A percentile compares a stretch with the other conserved stretches of the same genome.
These are phyloP conservation scores for Tribolium freemani DNA, from an alignment of 2,888 invertebrate genomes.

Conservation along the genomic window DNA sequence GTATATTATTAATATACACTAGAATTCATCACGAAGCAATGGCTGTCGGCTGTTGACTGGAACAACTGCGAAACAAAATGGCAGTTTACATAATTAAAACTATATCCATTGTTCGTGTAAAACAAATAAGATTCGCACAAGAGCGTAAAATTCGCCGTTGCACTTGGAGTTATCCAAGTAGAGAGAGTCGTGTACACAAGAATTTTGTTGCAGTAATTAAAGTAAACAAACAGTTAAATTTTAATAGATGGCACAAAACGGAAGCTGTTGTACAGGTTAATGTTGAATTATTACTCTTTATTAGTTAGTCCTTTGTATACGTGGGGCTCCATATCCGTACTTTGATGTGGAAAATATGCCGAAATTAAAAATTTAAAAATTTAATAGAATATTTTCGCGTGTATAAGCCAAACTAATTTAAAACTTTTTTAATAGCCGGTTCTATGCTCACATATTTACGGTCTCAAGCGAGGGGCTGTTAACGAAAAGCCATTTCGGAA, in stretches of 20 bases:
- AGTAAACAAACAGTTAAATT: slow-evolving; percentile 34
- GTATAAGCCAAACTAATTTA: not conserved
- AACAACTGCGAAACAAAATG: slow-evolving; percentile 34
- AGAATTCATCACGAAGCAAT: slow-evolving; percentile 34
- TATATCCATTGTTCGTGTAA: slow-evolving; percentile 33
- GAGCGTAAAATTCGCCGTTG: slow-evolving; percentile 30
- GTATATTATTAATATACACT: slow-evolving; percentile 7
- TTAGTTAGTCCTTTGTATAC: not conserved
- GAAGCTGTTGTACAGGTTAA: slow-evolving; percentile 1
- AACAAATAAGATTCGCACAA: slow-evolving; percentile 41
- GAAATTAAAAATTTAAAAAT: not conserved
- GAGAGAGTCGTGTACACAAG: slow-evolving; percentile 7
- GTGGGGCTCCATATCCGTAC: not conserved
- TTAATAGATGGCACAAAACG: slow-evolving; percentile 12
- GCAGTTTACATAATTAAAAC: slow-evolving; percentile 43
- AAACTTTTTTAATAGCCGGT: not conserved
- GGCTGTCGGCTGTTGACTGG: slow-evolving; percentile 31
- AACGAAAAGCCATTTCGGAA: not conserved
- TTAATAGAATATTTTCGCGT: slow-evolving; percentile 4
- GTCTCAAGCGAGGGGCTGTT: not conserved
- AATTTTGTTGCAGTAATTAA: slow-evolving; percentile 39
- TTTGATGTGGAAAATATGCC: not conserved
- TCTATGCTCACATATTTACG: not conserved
- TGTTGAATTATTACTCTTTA: slow-evolving; percentile 23
- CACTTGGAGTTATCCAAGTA: slow-evolving; percentile 21